These are phyloP conservation scores for Allochrocebus solatus DNA, from an alignment of 2,797 vertebrate genomes.

Conservation along the genomic window DNA sequence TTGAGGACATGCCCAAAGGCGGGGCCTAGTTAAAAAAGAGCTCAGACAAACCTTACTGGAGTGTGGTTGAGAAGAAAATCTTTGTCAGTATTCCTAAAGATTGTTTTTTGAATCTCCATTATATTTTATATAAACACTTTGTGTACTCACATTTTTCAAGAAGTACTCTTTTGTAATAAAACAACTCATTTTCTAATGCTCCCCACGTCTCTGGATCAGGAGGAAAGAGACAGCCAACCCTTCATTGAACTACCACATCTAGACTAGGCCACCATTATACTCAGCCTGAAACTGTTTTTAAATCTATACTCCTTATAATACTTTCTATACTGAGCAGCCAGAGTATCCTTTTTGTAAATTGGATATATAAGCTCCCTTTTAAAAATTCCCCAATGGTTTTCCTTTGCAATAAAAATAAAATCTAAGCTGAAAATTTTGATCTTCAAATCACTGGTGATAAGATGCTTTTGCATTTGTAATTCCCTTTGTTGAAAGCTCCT, in stretches of 20 bases:
- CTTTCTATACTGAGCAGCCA: not conserved
- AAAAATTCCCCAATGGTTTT: not conserved
- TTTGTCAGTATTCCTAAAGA: not conserved
- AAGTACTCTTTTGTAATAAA: not conserved
- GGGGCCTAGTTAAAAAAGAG: not conserved
- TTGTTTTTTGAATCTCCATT: not conserved
- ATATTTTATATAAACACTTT: not conserved
- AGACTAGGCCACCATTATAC: not conserved
- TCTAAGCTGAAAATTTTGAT: not conserved
- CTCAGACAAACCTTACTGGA: not conserved
- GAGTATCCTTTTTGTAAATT: not conserved
- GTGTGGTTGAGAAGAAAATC: not conserved
- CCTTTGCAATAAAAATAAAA: conserved; percentile 15
- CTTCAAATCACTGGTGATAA: not conserved
- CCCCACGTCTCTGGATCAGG: not conserved
- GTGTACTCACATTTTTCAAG: not conserved
- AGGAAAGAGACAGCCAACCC: not conserved
- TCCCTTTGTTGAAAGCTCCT: not conserved
- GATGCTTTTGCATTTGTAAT: not conserved
- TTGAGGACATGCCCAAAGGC: not conserved
- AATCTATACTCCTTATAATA: not conserved
- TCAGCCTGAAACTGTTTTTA: not conserved
- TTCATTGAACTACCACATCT: not conserved
- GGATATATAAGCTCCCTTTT: not conserved
- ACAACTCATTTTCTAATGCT: not conserved